These are phyloP conservation scores for Alligator sinensis DNA, from an alignment of 2,113 vertebrate genomes.

Conservation along the genomic window DNA sequence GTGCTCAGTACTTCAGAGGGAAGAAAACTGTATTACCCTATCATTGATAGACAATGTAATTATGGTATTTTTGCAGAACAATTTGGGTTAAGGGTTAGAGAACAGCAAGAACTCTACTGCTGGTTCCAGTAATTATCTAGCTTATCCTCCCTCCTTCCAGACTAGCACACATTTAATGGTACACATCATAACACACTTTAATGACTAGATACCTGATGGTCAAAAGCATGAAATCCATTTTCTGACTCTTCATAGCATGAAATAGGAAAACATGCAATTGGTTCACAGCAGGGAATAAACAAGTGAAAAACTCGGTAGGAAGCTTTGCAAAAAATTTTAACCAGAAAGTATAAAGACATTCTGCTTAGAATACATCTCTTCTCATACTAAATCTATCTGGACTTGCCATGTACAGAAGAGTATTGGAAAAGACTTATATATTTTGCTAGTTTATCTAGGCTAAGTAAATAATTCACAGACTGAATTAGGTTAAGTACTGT, in stretches of 20 bases:
- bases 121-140: fast-evolving
- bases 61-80: background rate
- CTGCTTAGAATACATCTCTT: background rate
- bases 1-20: background rate
- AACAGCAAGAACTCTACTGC: background rate
- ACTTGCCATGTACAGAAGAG: background rate
- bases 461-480: background rate
- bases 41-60: background rate
- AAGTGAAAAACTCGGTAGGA: background rate
- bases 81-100: fast-evolving
- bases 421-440: background rate
- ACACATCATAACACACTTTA: fast-evolving
- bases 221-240: background rate
- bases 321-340: background rate
- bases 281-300: background rate
- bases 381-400: background rate
- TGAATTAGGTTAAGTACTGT: too few relatives aligned
- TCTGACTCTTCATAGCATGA: background rate
- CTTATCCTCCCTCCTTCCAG: background rate
- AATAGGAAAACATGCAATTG: background rate
- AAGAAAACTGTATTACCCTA: background rate
- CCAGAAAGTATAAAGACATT: background rate
- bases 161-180: background rate
- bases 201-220: background rate
- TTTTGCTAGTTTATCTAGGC: background rate